Evolutionary conservation across 1,140 invertebrate species (phyloP), one percentile per base, ranked within the genome.

Genomic region (Goniozus legneri): DNA sequence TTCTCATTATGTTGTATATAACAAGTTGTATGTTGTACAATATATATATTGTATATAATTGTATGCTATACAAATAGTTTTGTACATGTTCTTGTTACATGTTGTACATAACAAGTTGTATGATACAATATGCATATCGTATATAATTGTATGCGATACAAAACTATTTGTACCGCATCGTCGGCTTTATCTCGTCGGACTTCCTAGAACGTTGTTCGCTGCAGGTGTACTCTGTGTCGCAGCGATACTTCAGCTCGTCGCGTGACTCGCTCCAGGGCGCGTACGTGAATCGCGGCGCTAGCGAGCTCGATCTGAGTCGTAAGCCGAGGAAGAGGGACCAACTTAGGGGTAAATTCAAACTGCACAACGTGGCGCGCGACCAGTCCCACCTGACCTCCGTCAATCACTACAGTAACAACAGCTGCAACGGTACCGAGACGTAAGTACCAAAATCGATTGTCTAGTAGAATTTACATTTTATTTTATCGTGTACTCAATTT

Each of bases 191-290:
- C n/a, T n/a, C n/a, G n/a, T n/a, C n/a, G n/a, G n/a, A n/a, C n/a
- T 34, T 50, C 2, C 44, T 50, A 50, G 51, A 59, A 42, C 32
- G 35, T 33, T 44, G 41, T 30, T 60, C 58, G 52, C 55, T 63
- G 55, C 60, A 69, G 67, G 68, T 76, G 47, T 68, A 72, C 57
- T 69, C 64, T 60, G 65, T 71, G 52, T 71, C 65, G 54, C 75
- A 80, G 76, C 75, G 78, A 47, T 82, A 80, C 71, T 84, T 85
- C 72, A 83, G 82, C 40, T 82, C 85, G 61, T 86, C 84, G 50
- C 78, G 84, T 50, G 87, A 89, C 61, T 88, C 86, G 54, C 80
- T 88, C 60, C 82, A 86, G 49, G 85, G 84, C 37, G 82, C 83
- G 57, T 83, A 84, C 78, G 80, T 83, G 61, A 84, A 84, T 73